Conservation (phyloP, 2,797 vertebrate species). For the Trichosurus vulpecula region DNA sequence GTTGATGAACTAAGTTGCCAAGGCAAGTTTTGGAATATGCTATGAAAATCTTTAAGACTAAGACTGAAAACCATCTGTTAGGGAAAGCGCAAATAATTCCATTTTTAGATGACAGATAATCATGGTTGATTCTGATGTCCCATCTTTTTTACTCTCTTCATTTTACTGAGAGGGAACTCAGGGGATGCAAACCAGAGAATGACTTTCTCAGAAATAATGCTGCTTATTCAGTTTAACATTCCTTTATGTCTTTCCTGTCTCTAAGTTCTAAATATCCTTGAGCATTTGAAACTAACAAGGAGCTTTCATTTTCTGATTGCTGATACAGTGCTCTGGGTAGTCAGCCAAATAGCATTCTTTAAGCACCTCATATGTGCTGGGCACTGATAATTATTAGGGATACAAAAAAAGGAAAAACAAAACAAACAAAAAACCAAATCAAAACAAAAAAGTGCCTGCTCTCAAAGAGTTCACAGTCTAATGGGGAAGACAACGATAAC, state of each 20-base stretch:
- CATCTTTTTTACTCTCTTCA: neutral
- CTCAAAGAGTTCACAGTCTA: neutral
- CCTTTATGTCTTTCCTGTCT: neutral
- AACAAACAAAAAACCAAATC: too few relatives aligned
- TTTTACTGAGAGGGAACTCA: neutral
- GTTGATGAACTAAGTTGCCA: slow-evolving; percentile 24
- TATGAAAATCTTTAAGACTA: slow-evolving; percentile 21
- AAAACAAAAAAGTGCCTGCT: neutral
- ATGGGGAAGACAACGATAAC: neutral
- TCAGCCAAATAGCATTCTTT: neutral
- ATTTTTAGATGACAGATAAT: slow-evolving; percentile 10
- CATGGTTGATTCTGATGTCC: neutral
- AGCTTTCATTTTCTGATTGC: neutral
- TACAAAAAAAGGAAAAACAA: neutral
- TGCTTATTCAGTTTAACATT: neutral
- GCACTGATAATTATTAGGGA: neutral
- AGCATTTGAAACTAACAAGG: neutral
- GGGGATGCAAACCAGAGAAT: neutral
- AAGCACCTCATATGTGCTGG: neutral
- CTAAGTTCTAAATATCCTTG: neutral
- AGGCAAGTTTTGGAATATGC: slow-evolving; percentile 22
- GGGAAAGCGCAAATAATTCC: neutral
- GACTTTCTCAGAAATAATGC: neutral
- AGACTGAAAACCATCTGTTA: slow-evolving; percentile 20
- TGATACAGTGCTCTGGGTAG: neutral